Evolutionary conservation across 2,797 vertebrate genomes (phyloP).

Genomic region (Nothura maculosa): DNA sequence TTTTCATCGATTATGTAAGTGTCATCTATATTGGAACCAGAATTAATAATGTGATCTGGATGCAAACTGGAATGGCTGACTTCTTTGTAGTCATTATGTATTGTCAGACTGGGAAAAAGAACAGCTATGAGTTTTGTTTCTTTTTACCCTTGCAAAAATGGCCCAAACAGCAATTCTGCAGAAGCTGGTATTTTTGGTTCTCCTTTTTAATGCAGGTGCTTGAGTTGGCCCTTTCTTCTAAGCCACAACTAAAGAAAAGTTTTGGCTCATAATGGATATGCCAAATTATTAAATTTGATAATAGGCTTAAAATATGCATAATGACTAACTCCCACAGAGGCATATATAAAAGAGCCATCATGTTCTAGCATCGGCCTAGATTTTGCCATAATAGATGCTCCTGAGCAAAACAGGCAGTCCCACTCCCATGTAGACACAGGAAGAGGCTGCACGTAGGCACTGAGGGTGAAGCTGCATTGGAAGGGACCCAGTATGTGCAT

Average conservation of each 20-base stretch:
- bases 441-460: background rate
- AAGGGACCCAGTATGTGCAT: fast-evolving
- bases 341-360: background rate
- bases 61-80: background rate
- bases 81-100: background rate
- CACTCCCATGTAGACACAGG: background rate
- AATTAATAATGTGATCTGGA: constrained; percentile 12
- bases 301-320: constrained; percentile 2
- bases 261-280: constrained; percentile 44
- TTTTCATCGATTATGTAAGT: background rate
- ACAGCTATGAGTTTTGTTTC: background rate
- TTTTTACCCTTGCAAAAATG: background rate
- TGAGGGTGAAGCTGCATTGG: background rate
- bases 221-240: constrained; percentile 45
- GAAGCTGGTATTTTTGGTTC: constrained; percentile 57
- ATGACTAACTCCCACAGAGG: background rate
- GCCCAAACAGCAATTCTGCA: constrained; percentile 9
- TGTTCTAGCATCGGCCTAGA: background rate
- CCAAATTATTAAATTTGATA: constrained; percentile 37
- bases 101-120: background rate
- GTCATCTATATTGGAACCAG: constrained; percentile 8
- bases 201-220: constrained; percentile 45
- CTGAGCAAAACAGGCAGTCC: background rate
- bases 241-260: constrained; percentile 59
- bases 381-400: background rate